These are phyloP conservation scores for Drosophila repletoides DNA, from an alignment of 1,140 invertebrate genomes.

Conservation along the genomic window DNA sequence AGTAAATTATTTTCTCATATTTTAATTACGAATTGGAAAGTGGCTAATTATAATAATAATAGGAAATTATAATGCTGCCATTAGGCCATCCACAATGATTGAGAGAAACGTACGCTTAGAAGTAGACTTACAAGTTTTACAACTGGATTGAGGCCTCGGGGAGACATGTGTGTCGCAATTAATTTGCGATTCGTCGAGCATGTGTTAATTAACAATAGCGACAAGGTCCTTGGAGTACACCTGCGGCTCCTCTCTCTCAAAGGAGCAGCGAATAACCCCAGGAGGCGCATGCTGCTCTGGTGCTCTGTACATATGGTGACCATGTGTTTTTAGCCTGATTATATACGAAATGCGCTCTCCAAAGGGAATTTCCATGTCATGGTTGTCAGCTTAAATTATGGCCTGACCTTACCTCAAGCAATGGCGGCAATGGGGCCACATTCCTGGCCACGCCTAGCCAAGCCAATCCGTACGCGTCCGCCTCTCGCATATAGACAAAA, in stretches of 20 bases:
- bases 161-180: constrained; percentile 72
- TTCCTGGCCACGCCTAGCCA: constrained; percentile 14
- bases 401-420: constrained; percentile 70
- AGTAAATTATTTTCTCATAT: too few relatives aligned
- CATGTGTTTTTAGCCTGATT: constrained; percentile 77
- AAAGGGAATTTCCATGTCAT: constrained; percentile 77
- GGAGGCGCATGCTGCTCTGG: background rate
- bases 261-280: background rate
- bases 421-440: constrained; percentile 8
- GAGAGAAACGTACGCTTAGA: background rate
- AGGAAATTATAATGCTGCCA: too few relatives aligned
- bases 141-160: constrained; percentile 25
- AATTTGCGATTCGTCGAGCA: constrained; percentile 82
- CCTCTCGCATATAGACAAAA: constrained; percentile 3
- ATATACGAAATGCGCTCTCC: constrained; percentile 51
- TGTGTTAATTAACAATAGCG: constrained; percentile 79
- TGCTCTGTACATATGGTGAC: constrained; percentile 20
- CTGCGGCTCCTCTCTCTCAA: background rate
- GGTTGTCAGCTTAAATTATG: constrained; percentile 79
- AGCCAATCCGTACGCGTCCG: background rate
- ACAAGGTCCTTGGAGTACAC: constrained; percentile 57
- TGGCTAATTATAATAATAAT: too few relatives aligned
- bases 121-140: background rate
- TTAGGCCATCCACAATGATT: background rate
- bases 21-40: too few relatives aligned